These are phyloP conservation scores for Eulithis testata DNA, from an alignment of 2,888 invertebrate genomes.

Conservation along the genomic window DNA sequence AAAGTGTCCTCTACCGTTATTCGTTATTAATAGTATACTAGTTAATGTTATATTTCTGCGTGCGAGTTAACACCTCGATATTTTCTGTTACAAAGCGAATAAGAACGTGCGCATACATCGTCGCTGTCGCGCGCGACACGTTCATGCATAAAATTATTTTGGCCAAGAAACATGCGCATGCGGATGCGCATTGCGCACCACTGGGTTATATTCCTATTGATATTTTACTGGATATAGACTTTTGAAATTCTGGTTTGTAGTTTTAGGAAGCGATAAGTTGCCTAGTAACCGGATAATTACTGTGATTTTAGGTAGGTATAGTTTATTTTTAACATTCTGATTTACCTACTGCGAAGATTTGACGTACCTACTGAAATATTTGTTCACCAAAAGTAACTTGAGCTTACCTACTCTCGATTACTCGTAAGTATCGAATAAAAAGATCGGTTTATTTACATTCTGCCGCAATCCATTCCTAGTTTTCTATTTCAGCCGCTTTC, in stretches of 20 bases:
- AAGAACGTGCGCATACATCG: constrained; percentile 46
- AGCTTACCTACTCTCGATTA: too few species aligned
- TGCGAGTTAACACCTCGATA: constrained; percentile 49
- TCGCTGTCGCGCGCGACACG: constrained; percentile 47
- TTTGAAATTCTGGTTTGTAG: too few species aligned
- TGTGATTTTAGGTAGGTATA: too few species aligned
- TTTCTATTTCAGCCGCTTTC: constrained; percentile 22
- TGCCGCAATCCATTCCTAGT: constrained; percentile 7
- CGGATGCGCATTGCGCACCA: constrained; percentile 21
- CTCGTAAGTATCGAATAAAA: too few species aligned
- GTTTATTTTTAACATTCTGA: too few species aligned
- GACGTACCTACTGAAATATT: too few species aligned
- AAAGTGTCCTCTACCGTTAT: background rate
- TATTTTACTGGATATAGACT: too few species aligned
- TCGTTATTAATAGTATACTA: too few species aligned
- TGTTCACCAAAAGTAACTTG: too few species aligned
- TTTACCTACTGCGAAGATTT: too few species aligned
- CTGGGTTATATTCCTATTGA: constrained; percentile 7
- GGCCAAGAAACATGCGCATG: constrained; percentile 42
- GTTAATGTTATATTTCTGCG: constrained; percentile 40
- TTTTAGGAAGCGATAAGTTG: too few species aligned
- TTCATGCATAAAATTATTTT: constrained; percentile 66
- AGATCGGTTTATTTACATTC: constrained; percentile 3
- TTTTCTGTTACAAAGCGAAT: constrained; percentile 48
- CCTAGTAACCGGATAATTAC: too few species aligned